Base-by-base conservation (phyloP, 1,140 invertebrate genomes). In the Heliconius congener region DNA sequence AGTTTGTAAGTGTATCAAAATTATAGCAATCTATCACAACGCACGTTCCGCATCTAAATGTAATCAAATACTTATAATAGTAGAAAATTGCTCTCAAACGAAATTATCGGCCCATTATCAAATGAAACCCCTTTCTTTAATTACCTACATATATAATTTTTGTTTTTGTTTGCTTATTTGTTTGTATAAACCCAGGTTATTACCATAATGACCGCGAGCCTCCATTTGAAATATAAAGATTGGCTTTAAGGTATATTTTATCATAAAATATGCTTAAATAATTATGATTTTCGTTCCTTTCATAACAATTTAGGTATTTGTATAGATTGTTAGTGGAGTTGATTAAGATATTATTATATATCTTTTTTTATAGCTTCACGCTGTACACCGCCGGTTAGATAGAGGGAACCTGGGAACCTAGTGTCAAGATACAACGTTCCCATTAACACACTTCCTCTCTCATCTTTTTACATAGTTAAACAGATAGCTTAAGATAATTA, bases 51-150 rank as follows among this genome's bases (percentile, higher is more conserved):
- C 82, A 86, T 87, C 85, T 82, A 83, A 86, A 85, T 81, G 85
- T 84, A 91, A 93, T 91, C 88, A 90, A 76, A 85, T 90, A 91
- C 87, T 93, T 91, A 91, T 94, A 94, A 93, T 91, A 89, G 83
- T 85, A 93, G 87, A 88, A 92, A 93, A 94, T 93, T 93, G 90
- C 89, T 86, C 80, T 82, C 87, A 83, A 83, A 87, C 86, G 77
- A 89, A 93, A 94, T 94, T 94, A 94, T 93, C 90, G 86, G 85
- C 74, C 88, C 82, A 93, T 94, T 94, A 93, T 92, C 85, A 91
- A 91, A 88, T 88, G 84, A 88, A 90, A 94, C 92, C 93, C 92
- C 90, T 94, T 93, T 93, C 92, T 92, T 94, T 93, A 94, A 93
- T 94, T 93, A 93, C 88, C 85, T 66, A 27, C 27, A 81, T 71